These are phyloP conservation scores for Caenorhabditis sp. DNA, from an alignment of 2,888 invertebrate species.

Conservation along the genomic window DNA sequence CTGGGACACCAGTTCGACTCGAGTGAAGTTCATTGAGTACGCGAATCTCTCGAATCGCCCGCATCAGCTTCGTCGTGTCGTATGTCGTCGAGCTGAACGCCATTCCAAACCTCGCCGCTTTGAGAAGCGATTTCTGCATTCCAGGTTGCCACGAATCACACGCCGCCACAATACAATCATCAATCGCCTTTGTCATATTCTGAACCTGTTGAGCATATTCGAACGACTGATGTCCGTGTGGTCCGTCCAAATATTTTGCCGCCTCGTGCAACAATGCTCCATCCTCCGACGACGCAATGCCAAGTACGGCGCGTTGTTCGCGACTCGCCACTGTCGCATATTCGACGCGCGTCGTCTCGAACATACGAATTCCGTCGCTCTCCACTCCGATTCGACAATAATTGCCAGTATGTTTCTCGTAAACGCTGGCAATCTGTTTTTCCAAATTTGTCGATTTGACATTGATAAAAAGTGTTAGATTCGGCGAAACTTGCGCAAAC, in stretches of 20 bases:
- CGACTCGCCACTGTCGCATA: slow-evolving; percentile 34
- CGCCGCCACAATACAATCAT: slow-evolving; percentile 43
- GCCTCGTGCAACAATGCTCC: slow-evolving; percentile 52
- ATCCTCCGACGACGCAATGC: slow-evolving; percentile 39
- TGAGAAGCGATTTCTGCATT: slow-evolving; percentile 36
- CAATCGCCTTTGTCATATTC: slow-evolving; percentile 45
- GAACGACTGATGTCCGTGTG: slow-evolving; percentile 40
- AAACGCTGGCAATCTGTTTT: slow-evolving; percentile 17
- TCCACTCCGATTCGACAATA: slow-evolving; percentile 45
- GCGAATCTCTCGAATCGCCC: slow-evolving; percentile 42
- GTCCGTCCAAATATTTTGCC: slow-evolving; percentile 16
- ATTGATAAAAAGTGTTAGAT: slow-evolving; percentile 17
- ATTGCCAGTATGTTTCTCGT: slow-evolving; percentile 27
- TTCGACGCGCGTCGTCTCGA: slow-evolving; percentile 28
- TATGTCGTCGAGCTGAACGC: slow-evolving; percentile 37
- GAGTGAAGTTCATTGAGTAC: slow-evolving; percentile 47
- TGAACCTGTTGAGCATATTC: slow-evolving; percentile 38
- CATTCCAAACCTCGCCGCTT: slow-evolving; percentile 54
- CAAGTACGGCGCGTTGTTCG: slow-evolving; percentile 29
- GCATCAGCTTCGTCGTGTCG: slow-evolving; percentile 45
- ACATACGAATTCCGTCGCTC: slow-evolving; percentile 43
- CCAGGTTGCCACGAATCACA: slow-evolving; percentile 35
- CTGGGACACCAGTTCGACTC: slow-evolving; percentile 43
- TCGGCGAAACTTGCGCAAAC: slow-evolving; percentile 30
- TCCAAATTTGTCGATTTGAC: slow-evolving; percentile 19